Base-by-base conservation (phyloP, 2,113 vertebrate species). In the Todiramphus saurophagus region DNA sequence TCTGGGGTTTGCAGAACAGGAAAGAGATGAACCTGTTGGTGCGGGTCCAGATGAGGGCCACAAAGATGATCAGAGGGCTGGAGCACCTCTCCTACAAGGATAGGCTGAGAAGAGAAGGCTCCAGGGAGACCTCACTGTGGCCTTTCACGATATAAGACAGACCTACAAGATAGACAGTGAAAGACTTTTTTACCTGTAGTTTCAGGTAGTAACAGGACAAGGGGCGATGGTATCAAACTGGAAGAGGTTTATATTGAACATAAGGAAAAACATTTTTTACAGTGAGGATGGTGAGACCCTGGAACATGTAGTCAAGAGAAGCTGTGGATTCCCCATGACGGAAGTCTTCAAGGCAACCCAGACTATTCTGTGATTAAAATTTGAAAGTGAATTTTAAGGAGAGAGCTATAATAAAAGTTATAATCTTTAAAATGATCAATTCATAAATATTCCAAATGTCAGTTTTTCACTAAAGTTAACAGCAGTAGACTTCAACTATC, bases 91-190 rank as follows among this genome's bases (percentile, higher is more conserved):
- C 1, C 20, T 58, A 0, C 21, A 35, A 58, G 3, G 24, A 48
- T 2, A 41, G 15, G 12, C 59, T 48, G 46, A 55, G 28, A n/a
- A 46, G 30, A 23, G 56, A 28, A 70, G 21, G 7, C 23, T 51
- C 3, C 0, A 1, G 19, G 16, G 2, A 58, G 41, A 66, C 16
- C 30, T 30, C 10, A 10, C 11, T n/a, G 28, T 24, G 3, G 39
- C 24, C 16, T 72, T 56, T 30, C 5, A 16, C 14, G 39, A 5
- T 17, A 10, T 39, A 19, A 70, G 28, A 33, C 6, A 12, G 18
- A 7, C 9, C 28, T 55, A 8, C 6, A 33, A 62, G 39, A 70
- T 33, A 43, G 44, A 33, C 6, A 48, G 51, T 53, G 51, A 53
- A 28, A 28, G 39, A 53, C 62, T 17, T 31, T 53, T 69, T 87